These are phyloP conservation scores for Prochilodus magdalenae DNA, from an alignment of 2,113 vertebrate species.

Conservation along the genomic window DNA sequence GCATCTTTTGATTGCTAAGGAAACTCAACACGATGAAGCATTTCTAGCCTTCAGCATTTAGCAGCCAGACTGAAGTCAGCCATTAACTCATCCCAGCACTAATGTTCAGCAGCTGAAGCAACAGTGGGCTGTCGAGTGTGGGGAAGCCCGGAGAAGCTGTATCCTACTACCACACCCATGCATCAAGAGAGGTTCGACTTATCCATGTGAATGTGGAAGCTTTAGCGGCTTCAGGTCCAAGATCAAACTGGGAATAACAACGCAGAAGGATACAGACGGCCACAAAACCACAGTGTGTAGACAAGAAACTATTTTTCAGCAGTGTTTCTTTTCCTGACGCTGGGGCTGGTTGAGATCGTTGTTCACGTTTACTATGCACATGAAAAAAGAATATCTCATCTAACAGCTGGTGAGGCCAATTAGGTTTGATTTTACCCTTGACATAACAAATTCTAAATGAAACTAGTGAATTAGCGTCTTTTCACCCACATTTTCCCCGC, in stretches of 20 bases:
- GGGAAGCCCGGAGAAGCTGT: slow-evolving; percentile 14
- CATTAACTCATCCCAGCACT: slow-evolving; percentile 38
- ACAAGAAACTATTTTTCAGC: background rate
- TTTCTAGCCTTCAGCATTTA: background rate
- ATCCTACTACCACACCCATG: slow-evolving; percentile 30
- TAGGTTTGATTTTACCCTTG: slow-evolving; percentile 26
- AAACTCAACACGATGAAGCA: background rate
- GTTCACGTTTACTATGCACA: background rate
- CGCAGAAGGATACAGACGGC: background rate
- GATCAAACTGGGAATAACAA: slow-evolving; percentile 2
- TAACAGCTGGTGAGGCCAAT: slow-evolving; percentile 25
- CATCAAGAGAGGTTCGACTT: background rate
- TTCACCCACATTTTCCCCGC: slow-evolving; percentile 6
- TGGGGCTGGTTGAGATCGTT: background rate
- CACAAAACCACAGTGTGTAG: background rate
- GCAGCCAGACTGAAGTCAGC: slow-evolving; percentile 16
- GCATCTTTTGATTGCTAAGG: background rate
- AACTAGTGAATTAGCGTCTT: slow-evolving; percentile 24
- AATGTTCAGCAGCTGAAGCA: slow-evolving; percentile 47
- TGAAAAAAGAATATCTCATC: background rate
- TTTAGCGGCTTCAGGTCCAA: slow-evolving; percentile 3
- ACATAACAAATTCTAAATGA: background rate
- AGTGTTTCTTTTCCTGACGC: background rate
- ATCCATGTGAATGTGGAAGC: background rate
- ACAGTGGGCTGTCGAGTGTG: slow-evolving; percentile 20